phyloP scores from a whole-genome alignment of 1,140 invertebrate species.

The Pseudoatta argentina region DNA sequence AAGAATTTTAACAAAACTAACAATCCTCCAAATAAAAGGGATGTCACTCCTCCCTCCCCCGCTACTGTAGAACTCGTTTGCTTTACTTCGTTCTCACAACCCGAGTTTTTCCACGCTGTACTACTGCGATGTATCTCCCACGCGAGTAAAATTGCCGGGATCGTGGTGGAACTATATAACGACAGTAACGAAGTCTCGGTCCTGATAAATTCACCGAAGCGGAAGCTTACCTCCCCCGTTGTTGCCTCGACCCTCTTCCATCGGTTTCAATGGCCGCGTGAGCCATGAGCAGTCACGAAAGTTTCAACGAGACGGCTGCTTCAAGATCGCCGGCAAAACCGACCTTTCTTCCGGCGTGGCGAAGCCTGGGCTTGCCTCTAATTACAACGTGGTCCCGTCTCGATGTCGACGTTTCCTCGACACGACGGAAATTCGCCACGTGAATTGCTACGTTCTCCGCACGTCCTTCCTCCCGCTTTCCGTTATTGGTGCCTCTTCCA shows the following conservation, averaged over 20 bases:
- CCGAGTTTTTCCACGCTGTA: slow-evolving; percentile 26
- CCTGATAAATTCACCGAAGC: slow-evolving; percentile 71
- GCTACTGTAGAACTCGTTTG: neutral
- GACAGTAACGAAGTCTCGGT: slow-evolving; percentile 68
- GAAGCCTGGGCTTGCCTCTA: slow-evolving; percentile 68
- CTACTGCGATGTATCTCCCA: slow-evolving; percentile 45
- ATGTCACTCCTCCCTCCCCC: neutral
- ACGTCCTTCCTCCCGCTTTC: too few relatives aligned
- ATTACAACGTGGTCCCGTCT: slow-evolving; percentile 69
- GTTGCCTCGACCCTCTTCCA: neutral
- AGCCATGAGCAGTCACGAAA: slow-evolving; percentile 59
- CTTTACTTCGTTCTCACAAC: slow-evolving; percentile 23
- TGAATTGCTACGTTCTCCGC: slow-evolving; percentile 48
- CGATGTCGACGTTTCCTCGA: slow-evolving; percentile 71
- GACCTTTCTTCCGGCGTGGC: slow-evolving; percentile 70
- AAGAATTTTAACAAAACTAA: neutral
- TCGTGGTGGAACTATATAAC: slow-evolving; percentile 57
- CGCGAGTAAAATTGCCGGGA: slow-evolving; percentile 43
- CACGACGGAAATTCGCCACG: slow-evolving; percentile 65
- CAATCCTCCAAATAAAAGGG: slow-evolving; percentile 19
- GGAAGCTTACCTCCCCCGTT: slow-evolving; percentile 42
- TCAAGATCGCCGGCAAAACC: slow-evolving; percentile 69
- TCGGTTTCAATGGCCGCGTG: slow-evolving; percentile 37
- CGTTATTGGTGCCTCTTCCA: slow-evolving; percentile 4
- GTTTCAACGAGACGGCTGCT: slow-evolving; percentile 62